phyloP scores from a whole-genome alignment of 1,140 invertebrate species.

The Bursaphelenchus mucronatus region DNA sequence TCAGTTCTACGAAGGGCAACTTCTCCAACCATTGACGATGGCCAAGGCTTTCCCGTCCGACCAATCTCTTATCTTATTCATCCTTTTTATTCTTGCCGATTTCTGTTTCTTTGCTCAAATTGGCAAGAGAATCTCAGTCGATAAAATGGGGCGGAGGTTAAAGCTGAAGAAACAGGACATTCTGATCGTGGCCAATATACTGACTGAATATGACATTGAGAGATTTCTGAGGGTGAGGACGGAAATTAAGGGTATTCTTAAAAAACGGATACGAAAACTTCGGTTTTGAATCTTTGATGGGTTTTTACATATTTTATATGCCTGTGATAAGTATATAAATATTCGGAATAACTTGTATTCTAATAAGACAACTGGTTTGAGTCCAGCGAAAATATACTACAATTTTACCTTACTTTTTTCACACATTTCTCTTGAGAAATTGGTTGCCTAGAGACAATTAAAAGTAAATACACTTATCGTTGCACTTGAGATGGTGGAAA shows the following conservation, averaged over 20 bases:
- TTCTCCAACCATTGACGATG: conserved; percentile 22
- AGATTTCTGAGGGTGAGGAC: conserved; percentile 23
- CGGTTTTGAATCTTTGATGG: not conserved
- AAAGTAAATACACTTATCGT: too few species aligned
- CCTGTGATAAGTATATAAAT: too few species aligned
- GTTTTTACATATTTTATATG: not conserved
- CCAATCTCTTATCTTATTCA: conserved; percentile 16
- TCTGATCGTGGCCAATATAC: conserved; percentile 34
- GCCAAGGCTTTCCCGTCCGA: conserved; percentile 35
- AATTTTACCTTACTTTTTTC: too few species aligned
- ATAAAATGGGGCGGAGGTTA: conserved; percentile 26
- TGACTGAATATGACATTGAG: conserved; percentile 37
- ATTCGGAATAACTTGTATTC: too few species aligned
- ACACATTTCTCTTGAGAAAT: too few species aligned
- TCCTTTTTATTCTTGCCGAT: conserved; percentile 29
- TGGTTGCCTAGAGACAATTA: too few species aligned
- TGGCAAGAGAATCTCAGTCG: conserved; percentile 23
- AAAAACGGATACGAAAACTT: conserved; percentile 7
- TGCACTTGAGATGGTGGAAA: too few species aligned
- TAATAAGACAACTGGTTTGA: too few species aligned
- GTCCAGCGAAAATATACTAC: too few species aligned
- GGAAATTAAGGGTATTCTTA: not conserved
- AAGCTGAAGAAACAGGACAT: conserved; percentile 29
- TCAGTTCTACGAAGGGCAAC: conserved; percentile 32
- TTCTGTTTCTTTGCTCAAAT: conserved; percentile 27